Evolutionary conservation across 2,888 invertebrate genomes (phyloP).

Genomic region (Mythimna lalbum): DNA sequence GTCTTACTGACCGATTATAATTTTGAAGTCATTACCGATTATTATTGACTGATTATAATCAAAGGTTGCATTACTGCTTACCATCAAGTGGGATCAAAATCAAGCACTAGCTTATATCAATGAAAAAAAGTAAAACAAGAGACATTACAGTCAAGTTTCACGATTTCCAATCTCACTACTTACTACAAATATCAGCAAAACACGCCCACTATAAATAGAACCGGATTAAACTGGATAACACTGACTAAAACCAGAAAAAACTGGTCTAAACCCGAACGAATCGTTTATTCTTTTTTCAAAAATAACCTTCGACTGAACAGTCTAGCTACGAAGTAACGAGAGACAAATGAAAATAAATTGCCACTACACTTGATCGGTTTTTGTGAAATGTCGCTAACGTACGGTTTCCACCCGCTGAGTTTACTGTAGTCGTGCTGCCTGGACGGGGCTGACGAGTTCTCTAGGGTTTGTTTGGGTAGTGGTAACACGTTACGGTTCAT

Average conservation of each 20-base stretch:
- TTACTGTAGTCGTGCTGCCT: not conserved
- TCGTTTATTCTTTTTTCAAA: constrained; percentile 17
- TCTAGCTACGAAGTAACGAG: constrained; percentile 38
- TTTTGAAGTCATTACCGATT: too few relatives aligned
- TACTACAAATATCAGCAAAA: constrained; percentile 1
- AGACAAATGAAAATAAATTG: constrained; percentile 58
- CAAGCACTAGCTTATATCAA: too few relatives aligned
- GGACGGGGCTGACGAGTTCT: not conserved
- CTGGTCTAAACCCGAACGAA: constrained; percentile 12
- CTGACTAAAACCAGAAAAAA: constrained; percentile 5
- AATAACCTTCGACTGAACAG: constrained; percentile 19
- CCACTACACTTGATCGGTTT: constrained; percentile 41
- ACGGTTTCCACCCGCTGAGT: not conserved
- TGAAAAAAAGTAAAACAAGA: not conserved
- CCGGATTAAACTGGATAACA: constrained; percentile 32
- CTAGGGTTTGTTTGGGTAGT: not conserved
- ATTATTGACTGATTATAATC: too few relatives aligned
- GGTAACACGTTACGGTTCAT: constrained; percentile 7
- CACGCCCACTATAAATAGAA: not conserved
- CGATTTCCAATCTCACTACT: not conserved
- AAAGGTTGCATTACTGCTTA: too few relatives aligned
- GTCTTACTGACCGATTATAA: too few relatives aligned
- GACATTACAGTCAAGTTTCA: not conserved
- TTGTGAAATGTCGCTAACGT: constrained; percentile 22
- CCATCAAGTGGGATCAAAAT: too few relatives aligned